Base-by-base conservation (phyloP, 30 jellyfish, hydroid and myxozoan genomes). In the Chironex yamaguchii region DNA sequence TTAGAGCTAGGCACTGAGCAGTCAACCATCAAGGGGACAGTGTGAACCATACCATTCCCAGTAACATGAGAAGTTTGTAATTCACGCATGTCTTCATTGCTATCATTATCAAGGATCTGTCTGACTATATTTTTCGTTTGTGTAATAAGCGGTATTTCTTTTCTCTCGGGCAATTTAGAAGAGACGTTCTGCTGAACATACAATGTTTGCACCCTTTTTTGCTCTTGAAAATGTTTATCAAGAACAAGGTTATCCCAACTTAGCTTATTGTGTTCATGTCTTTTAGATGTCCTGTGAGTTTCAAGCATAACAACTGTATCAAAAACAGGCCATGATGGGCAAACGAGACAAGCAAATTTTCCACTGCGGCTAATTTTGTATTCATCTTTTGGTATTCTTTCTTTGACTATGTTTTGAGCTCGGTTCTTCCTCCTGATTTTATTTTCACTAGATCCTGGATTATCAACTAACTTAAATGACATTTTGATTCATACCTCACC, bases 281-380 rank as follows among this genome's bases (percentile, higher is more conserved):
- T 88, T 0, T 6, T 20, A 1, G 82, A 70, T 2, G 77, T 90
- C 30, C 96, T 49, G 78, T 88, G 96, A 29, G 29, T 68, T 52
- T 68, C 24, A 14, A 88, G 51, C 92, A 88, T 68, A 3, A 53
- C 29, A 13, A 36, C 42, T 13, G 96, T 88, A 34, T 88, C 96
- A 78, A 88, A 88, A 25, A 88, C 96, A 0, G 96, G 96, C 96
- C 96, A 88, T 4, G 67, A 53, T 1, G 96, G 96, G 62, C 96
- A 88, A n/a, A 88, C 69, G 54, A 36, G 68, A 34, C 96, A 88
- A 70, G 90, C 81, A n/a, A 0, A 68, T 71, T 88, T 88, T 12
- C 96, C 96, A 67, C 96, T 88, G 3, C 91, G 85, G 34, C 62
- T 84, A 24, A 63, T 83, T 17, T 66, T 70, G 68, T 51, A 52